Evolutionary conservation across 2,113 vertebrate genomes (phyloP), one percentile per base, ranked within the genome.

Genomic region (Grallaria varia): DNA sequence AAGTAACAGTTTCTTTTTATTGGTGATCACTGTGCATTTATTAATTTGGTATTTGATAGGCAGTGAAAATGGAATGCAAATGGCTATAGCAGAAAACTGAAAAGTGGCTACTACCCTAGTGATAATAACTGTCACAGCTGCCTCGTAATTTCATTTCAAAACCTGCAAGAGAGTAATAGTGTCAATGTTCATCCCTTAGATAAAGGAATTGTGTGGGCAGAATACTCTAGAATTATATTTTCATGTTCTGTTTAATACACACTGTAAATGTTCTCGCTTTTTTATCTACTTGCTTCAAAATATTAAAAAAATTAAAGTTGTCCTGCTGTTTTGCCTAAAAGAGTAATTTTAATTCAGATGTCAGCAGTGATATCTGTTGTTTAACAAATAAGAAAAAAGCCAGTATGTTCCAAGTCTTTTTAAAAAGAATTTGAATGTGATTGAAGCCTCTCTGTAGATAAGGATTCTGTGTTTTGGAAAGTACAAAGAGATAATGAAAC

Each of bases 401-500:
- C 66, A 76, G 21, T 20, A 37, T 72, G 12, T 60, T 89, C 59
- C 39, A 63, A 64, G 37, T 71, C 58, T 33, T 67, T 93, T 84
- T 28, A 47, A 47, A 71, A 93, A 75, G 55, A 60, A 66, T 89
- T 62, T 85, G 22, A 63, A 88, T 72, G 21, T 0, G 0, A 72
- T 39, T 83, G 44, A 78, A 81, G 47, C 21, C 35, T 63, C 76
- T 80, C 19, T 67, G 47, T 69, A 80, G 63, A 79, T 92, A 92
- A 87, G 33, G 25, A 86, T 72, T 91, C 90, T 58, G 33, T 10
- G 5, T 69, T 58, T 64, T 88, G 62, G 23, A 77, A 88, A 88
- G 83, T 56, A 88, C 25, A 77, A 85, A 77, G 60, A 72, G 44
- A 84, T 79, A 92, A 91, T 87, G 53, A 94, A 95, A 78, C 71